These are phyloP conservation scores for Cataglyphis rosenhaueri DNA, from an alignment of 2,888 invertebrate species.

Conservation along the genomic window DNA sequence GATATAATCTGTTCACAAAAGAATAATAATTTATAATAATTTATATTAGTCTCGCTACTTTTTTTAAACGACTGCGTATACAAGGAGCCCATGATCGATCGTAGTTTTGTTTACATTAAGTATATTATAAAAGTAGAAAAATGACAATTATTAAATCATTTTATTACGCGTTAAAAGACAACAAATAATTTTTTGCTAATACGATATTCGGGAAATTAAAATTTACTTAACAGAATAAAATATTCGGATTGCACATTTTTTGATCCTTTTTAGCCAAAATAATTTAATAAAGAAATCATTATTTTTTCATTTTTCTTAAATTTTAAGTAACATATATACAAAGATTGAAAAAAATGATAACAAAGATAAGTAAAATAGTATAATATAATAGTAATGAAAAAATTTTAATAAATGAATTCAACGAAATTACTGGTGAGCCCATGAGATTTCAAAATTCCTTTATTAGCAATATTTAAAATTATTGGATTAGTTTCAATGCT, in stretches of 20 bases:
- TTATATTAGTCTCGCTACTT: neutral
- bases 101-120: neutral
- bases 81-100: neutral
- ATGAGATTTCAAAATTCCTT: neutral
- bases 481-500: neutral
- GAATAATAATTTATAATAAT: constrained; percentile 18
- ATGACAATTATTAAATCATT: neutral
- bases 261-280: neutral
- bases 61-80: neutral
- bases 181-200: neutral
- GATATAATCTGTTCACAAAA: constrained; percentile 18
- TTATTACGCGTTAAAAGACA: neutral
- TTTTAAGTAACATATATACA: neutral
- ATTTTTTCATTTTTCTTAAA: neutral
- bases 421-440: neutral
- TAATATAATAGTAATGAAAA: neutral
- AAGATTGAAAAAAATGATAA: neutral
- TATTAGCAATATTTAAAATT: constrained; percentile 6
- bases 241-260: neutral
- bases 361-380: neutral
- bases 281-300: neutral
- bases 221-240: neutral
- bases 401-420: neutral
- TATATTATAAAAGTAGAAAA: neutral
- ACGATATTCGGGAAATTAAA: neutral